Conservation (phyloP, 1,140 invertebrate genomes). For the Teleogryllus occipitalis region DNA sequence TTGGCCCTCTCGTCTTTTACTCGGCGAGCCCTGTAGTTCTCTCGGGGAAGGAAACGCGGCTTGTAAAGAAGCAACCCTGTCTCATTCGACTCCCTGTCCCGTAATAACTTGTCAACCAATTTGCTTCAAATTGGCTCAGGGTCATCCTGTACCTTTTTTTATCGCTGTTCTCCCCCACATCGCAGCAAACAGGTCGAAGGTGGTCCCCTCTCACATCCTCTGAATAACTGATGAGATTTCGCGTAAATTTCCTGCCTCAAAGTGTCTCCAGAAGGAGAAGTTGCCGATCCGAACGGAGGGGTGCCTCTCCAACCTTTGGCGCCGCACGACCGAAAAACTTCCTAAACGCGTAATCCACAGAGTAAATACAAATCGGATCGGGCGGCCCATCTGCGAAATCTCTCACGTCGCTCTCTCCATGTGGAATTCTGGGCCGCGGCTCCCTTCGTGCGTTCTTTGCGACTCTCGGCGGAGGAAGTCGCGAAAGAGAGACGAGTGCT, state of each 20-base stretch:
- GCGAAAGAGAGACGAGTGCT: too few relatives aligned
- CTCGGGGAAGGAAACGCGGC: not conserved
- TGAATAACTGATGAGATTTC: not conserved
- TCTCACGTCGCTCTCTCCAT: not conserved
- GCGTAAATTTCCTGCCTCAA: not conserved
- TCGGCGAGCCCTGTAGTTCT: too few relatives aligned
- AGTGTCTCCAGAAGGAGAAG: not conserved
- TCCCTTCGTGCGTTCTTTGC: too few relatives aligned
- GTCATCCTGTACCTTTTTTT: not conserved
- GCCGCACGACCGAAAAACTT: not conserved
- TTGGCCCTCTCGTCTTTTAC: not conserved
- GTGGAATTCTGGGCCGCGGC: too few relatives aligned
- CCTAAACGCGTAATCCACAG: not conserved
- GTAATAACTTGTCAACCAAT: not conserved
- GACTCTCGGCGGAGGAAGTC: too few relatives aligned
- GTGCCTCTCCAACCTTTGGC: not conserved
- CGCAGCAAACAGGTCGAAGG: too few relatives aligned
- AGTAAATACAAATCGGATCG: slow-evolving; percentile 1
- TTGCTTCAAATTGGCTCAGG: not conserved
- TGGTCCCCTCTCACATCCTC: not conserved
- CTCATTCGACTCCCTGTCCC: not conserved
- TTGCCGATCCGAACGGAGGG: not conserved
- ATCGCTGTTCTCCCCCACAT: not conserved
- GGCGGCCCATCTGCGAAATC: not conserved
- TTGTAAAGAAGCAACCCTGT: not conserved